Evolutionary conservation across 2,113 vertebrate genomes (phyloP), one percentile per base, ranked within the genome.

Genomic region (Rissa tridactyla): DNA sequence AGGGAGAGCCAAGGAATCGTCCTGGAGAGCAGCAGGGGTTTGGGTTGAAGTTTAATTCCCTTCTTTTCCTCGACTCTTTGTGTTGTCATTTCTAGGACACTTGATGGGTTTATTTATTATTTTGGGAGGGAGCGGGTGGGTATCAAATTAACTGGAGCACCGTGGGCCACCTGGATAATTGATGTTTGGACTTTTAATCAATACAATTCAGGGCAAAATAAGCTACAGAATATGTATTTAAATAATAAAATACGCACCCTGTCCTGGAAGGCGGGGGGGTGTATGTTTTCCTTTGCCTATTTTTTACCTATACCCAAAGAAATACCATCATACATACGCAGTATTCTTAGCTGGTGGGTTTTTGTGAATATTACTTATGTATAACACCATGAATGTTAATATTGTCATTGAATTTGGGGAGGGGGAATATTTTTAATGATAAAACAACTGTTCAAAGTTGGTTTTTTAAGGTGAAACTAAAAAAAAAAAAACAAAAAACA

Each of bases 261-360:
- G 75, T 84, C 94, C 97, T 94, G 88, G 14, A 76, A 75, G 96
- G 94, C 38, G 38, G 88, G 96, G 82, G 81, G 65, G 94, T 85
- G 92, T 93, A 97, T 65, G 91, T 98, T 98, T 95, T 97, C 97
- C 92, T 97, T 95, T 71, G 72, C 94, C 90, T 90, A 26, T 90
- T 82, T 98, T 97, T 97, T 95, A 96, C 97, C 98, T 98, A 77
- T 98, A 98, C 98, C 99, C 99, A 99, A 99, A 99, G 98, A 99
- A 94, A 92, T 62, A n/a, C 58, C 92, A 98, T 98, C 97, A 78
- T 96, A 94, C 97, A 96, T 95, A 97, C 97, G 96, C 98, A 96
- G 97, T 98, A 97, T 98, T 98, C 96, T 92, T 97, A 97, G 97
- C 98, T 97, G 90, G 94, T 98, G 97, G 97, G 97, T 97, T 98